Conservation (phyloP, 2,888 invertebrate genomes). For the Polydesmus complanatus region DNA sequence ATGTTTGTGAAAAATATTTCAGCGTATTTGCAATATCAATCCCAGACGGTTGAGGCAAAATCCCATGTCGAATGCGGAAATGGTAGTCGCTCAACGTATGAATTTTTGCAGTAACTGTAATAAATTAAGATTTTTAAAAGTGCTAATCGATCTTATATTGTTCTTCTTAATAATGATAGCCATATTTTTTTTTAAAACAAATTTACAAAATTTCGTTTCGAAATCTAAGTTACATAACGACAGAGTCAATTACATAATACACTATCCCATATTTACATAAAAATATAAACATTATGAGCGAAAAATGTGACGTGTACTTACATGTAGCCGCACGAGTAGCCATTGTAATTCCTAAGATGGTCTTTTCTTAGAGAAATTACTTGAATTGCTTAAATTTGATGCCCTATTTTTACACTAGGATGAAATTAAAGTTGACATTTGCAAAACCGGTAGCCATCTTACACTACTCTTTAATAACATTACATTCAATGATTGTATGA, state of each 20-base stretch:
- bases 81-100: slow-evolving; percentile 94
- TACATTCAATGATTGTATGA: too few species aligned
- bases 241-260: slow-evolving; percentile 15
- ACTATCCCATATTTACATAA: too few species aligned
- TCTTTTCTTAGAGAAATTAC: too few species aligned
- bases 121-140: slow-evolving; percentile 2
- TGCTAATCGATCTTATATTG: background rate
- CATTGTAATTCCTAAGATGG: slow-evolving; percentile 40
- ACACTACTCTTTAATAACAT: too few species aligned
- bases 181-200: too few species aligned
- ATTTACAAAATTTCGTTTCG: background rate
- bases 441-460: too few species aligned
- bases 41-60: slow-evolving; percentile 83
- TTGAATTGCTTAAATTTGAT: too few species aligned
- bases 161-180: background rate
- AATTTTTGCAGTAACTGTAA: slow-evolving; percentile 91
- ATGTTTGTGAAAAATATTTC: slow-evolving; percentile 93
- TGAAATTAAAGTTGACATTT: too few species aligned
- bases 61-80: slow-evolving; percentile 75
- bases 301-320: slow-evolving; percentile 43
- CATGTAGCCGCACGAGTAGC: slow-evolving; percentile 87
- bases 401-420: too few species aligned
- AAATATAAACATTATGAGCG: slow-evolving; percentile 1
- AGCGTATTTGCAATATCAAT: slow-evolving; percentile 93
- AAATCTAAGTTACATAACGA: background rate